Evolutionary conservation across 2,797 vertebrate species (phyloP), one percentile per base, ranked within the genome.

Genomic region (Cossypha caffra): DNA sequence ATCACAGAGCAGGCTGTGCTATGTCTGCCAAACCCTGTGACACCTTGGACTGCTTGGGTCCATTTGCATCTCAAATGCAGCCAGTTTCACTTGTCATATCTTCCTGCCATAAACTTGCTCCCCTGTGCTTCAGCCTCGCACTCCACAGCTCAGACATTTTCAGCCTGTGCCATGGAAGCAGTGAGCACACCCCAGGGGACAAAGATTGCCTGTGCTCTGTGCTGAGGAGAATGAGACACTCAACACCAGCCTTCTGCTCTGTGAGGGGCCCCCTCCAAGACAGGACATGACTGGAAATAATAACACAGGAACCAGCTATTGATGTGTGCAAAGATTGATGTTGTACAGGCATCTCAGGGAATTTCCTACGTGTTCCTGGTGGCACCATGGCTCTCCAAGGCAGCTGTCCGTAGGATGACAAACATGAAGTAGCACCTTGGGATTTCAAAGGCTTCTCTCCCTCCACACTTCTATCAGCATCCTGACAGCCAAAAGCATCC

Each of bases 21-120:
- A 74, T 1, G 20, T 67, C 47, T 89, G 67, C 76, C 91, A 84
- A 93, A 29, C 72, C 55, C 78, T 84, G 2, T 35, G 79, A 90
- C 74, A 92, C 88, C 67, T 78, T 80, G 37, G 73, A 78, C 51
- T 5, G 29, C 67, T 82, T 17, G 31, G 71, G 69, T 90, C 87
- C 51, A 17, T 94, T 91, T 90, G 90, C 91, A 94, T 75, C 95
- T 93, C 94, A 89, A 26, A 47, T 1, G 17, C 47, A 85, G 59
- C 18, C 0, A 0, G 23, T 61, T 93, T 81, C 61, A 66, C 69
- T 77, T 90, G 82, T 58, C 86, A 19, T 28, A 20, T 79, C 7
- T 9, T 62, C 73, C 59, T 6, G 16, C 72, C 58, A 59, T 50
- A 78, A 78, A 38, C 24, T 11, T 4, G 16, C 17, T n/a, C 54